Evolutionary conservation across 2,113 vertebrate species (phyloP), one percentile per base, ranked within the genome.

Genomic region (Labeo rohita): DNA sequence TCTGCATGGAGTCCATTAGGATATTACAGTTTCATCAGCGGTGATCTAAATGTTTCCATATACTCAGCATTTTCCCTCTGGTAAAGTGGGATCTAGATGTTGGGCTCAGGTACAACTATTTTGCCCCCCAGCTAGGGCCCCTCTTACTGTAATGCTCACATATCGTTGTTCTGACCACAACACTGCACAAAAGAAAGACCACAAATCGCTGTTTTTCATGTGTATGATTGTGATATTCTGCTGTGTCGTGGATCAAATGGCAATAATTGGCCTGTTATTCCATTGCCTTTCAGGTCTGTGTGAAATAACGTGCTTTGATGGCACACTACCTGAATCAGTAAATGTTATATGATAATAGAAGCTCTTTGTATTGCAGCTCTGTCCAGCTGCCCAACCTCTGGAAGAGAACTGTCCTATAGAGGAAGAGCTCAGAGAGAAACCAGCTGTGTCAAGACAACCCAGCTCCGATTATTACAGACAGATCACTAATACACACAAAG

Each of bases 391-490:
- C 84, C 91, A 88, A n/a, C 80, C 91, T 80, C 83, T 88, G 1
- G 85, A 92, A 85, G 87, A 90, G 0, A 85, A 56, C 28, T 8
- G 83, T 86, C 77, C 88, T 0, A 83, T 16, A 16, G 91, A 92
- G 65, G 90, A 91, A 43, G 90, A 90, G 16, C 87, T 88, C 84
- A 89, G 85, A 83, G 83, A 87, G 18, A 94, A 85, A 85, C 80
- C 88, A 5, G 15, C 89, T 2, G 90, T 91, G 28, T 84, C 85
- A 45, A 81, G 86, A 80, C 90, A 89, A 54, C 66, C 68, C 80
- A 90, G 87, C 87, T 84, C 84, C 45, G 95, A 93, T 87, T 95
- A 95, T 91, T 95, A 95, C 92, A 89, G 89, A 66, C 72, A 91
- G 80, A 92, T 95, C 84, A 94, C 91, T 74, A 90, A 88, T 86